Base-by-base conservation (phyloP, 2,888 invertebrate species). In the Cybosia mesomella region DNA sequence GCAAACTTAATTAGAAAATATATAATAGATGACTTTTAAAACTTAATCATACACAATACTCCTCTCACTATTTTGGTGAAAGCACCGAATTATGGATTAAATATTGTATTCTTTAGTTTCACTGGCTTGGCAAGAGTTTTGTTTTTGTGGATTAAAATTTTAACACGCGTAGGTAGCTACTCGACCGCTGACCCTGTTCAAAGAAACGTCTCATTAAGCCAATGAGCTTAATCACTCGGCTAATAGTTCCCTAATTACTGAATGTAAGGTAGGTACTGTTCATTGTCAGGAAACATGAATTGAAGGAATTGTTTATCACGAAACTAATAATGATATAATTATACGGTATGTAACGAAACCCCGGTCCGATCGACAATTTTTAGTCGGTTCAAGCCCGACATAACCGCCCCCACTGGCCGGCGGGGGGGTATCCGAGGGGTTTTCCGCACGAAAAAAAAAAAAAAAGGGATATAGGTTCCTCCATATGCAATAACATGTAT, bases 141-240 rank as follows among this genome's bases (percentile, higher is more conserved):
- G 49, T 49, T 9, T 9, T n/a, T 53, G 32, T 24, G 39, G 10
- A 8, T 53, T 62, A 32, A 34, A 28, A 32, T 15, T 62, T 53
- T 24, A 36, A 58, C 59, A 66, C 67, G 53, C 5, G 63, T 57
- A 66, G n/a, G 61, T 18, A 39, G 36, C 22, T 58, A 58, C 28
- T n/a, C 32, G 75, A 72, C 71, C 70, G 74, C 67, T 87, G 85
- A 85, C 87, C 87, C 76, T 83, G 80, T 86, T 83, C 82, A 84
- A 79, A 79, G 77, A 82, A 83, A 83, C 82, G 83, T 82, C 87
- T 87, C 86, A 87, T 89, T 89, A 86, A 83, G 79, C 74, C 86
- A 85, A 87, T 87, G 83, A 77, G 82, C 83, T 82, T 88, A 87
- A 88, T 88, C 84, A 85, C 80, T 80, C 80, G 78, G 54, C 74